A percentile compares a stretch with the other conserved stretches of the same genome.
Evolutionary conservation across 1,140 invertebrate genomes (phyloP).

Genomic region (Apocrypta bakeri): DNA sequence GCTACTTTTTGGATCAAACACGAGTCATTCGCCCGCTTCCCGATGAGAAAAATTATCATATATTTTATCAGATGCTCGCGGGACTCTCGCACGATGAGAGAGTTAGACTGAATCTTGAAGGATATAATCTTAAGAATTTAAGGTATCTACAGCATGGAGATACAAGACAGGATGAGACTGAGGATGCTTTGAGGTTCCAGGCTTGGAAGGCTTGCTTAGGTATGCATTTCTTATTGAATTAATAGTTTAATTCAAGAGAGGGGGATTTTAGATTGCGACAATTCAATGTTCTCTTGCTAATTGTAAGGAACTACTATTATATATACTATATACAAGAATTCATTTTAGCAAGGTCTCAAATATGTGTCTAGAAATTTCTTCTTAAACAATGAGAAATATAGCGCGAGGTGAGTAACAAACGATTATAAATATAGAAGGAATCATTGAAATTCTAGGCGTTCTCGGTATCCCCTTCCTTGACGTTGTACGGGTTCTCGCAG

Average conservation of each 20-base stretch:
- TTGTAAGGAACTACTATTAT: too few relatives aligned
- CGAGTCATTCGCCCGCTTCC: conserved; percentile 89
- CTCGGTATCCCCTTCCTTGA: conserved; percentile 95
- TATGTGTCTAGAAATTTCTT: not conserved
- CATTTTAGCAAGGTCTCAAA: too few relatives aligned
- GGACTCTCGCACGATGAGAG: conserved; percentile 91
- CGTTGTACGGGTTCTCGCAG: conserved; percentile 92
- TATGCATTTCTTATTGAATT: conserved; percentile 40
- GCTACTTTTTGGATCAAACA: conserved; percentile 95
- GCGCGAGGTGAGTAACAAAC: too few relatives aligned
- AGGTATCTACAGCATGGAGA: conserved; percentile 87
- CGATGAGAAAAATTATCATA: conserved; percentile 96
- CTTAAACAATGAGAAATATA: too few relatives aligned
- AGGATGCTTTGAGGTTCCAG: conserved; percentile 86
- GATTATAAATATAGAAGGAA: not conserved
- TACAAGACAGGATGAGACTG: conserved; percentile 83
- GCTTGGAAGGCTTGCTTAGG: conserved; percentile 93
- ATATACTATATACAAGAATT: too few relatives aligned
- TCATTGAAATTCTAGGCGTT: conserved; percentile 74
- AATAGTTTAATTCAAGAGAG: too few relatives aligned
- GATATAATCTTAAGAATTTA: conserved; percentile 86
- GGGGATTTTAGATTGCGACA: too few relatives aligned
- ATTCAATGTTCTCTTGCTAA: too few relatives aligned
- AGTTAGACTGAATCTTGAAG: conserved; percentile 88
- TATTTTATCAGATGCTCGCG: conserved; percentile 97